These are phyloP conservation scores for Sebastes matsubarae DNA, from an alignment of 2,797 vertebrate species.

Conservation along the genomic window DNA sequence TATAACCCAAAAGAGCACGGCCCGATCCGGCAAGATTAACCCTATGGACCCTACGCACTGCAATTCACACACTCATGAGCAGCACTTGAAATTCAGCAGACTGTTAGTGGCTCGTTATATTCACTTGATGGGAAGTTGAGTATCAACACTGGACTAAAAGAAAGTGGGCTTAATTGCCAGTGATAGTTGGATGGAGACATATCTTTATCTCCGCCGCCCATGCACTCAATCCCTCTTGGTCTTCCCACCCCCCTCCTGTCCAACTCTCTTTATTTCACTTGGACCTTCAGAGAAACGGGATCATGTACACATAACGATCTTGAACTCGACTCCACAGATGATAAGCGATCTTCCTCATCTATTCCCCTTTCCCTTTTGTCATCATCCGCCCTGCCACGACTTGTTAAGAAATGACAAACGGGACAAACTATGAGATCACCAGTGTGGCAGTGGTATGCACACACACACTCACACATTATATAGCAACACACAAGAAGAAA, in stretches of 20 bases:
- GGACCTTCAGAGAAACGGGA: conserved; percentile 46
- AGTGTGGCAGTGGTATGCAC: not conserved
- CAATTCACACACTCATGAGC: conserved; percentile 13
- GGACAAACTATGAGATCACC: conserved; percentile 50
- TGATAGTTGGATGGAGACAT: conserved; percentile 59
- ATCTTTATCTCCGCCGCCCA: conserved; percentile 58
- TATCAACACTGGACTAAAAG: conserved; percentile 51
- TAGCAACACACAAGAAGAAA: conserved; percentile 17
- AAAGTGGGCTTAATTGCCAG: conserved; percentile 61
- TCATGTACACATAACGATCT: conserved; percentile 18
- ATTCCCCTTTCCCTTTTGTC: not conserved
- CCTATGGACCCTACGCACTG: not conserved
- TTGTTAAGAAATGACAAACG: conserved; percentile 55
- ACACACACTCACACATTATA: not conserved
- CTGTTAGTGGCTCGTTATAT: conserved; percentile 56
- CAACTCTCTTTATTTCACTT: conserved; percentile 43
- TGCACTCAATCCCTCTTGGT: conserved; percentile 45
- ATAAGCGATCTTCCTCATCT: conserved; percentile 39
- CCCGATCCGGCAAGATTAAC: conserved; percentile 4
- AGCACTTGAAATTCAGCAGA: conserved; percentile 43
- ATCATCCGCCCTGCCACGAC: conserved; percentile 13
- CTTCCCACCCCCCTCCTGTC: conserved; percentile 7
- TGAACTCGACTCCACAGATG: conserved; percentile 41
- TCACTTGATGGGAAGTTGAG: conserved; percentile 57
- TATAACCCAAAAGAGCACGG: not conserved